Base-by-base conservation (phyloP, 2,113 vertebrate species). In the Etia nguti region DNA sequence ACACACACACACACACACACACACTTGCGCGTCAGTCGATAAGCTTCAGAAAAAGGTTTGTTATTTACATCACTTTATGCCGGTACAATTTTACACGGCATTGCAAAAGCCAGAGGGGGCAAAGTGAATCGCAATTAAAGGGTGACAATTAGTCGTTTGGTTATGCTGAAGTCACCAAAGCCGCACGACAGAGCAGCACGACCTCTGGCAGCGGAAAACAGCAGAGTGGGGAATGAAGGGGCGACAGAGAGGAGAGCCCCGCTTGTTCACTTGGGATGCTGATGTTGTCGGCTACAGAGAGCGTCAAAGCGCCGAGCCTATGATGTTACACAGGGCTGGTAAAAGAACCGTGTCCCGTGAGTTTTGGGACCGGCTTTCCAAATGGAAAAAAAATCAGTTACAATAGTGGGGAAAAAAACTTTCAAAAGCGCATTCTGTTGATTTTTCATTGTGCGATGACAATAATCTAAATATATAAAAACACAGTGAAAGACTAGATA, bases 111-210 rank as follows among this genome's bases (percentile, higher is more conserved):
- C 13, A 20, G 75, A 62, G 15, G 43, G 80, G 57, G 5, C 24
- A 46, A 75, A 87, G 59, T 62, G 75, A 85, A 65, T 52, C 55
- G 48, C 84, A 68, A 83, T 92, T 89, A 88, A 87, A 83, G 77
- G 80, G 59, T 59, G 29, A 90, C 87, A 86, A 87, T 92, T 82
- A 89, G 89, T 60, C 60, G 52, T 90, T 83, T 88, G 90, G 46
- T 87, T 62, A 2, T 80, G 59, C 36, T 80, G 80, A 24, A 88
- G 88, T 89, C 82, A 80, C 13, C 79, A 6, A 81, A 89, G 68
- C 68, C 34, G 88, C 4, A 54, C 57, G 81, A 29, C 89, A 80
- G 36, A 68, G 29, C 16, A n/a, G 83, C 52, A 31, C 81, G 83
- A 91, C 85, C 84, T 86, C 56, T 94, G 90, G 85, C 85, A 79